Conservation (phyloP, 2,888 invertebrate species). For the Zhuqinia jingwanae region DNA sequence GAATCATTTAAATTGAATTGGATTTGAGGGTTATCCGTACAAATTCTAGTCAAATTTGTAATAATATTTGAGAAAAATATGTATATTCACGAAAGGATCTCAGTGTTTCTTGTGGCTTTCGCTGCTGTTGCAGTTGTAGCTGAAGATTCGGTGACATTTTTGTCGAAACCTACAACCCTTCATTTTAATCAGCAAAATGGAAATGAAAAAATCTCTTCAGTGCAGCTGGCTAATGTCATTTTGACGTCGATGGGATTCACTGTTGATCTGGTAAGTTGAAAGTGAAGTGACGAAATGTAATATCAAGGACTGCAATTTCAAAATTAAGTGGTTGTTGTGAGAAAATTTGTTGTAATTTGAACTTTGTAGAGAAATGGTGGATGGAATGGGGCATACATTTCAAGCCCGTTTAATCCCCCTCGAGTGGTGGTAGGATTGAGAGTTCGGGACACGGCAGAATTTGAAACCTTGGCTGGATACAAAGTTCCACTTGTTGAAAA, state of each 20-base stretch:
- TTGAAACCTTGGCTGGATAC: conserved; percentile 29
- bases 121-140: conserved; percentile 41
- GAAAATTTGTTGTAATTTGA: too few species aligned
- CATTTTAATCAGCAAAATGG: conserved; percentile 45
- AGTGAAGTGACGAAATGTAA: too few species aligned
- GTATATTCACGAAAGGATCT: conserved; percentile 39
- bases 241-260: conserved; percentile 66
- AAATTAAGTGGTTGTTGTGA: too few species aligned
- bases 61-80: conserved; percentile 15
- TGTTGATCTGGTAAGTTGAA: conserved; percentile 65
- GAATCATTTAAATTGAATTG: conserved; percentile 5
- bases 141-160: conserved; percentile 58
- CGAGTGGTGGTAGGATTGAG: conserved; percentile 54
- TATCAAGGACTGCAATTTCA: too few species aligned
- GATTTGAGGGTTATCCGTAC: not conserved
- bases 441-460: conserved; percentile 40
- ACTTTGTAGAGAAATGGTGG: conserved; percentile 46
- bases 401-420: conserved; percentile 63
- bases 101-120: conserved; percentile 36
- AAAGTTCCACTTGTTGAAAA: conserved; percentile 48
- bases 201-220: conserved; percentile 59
- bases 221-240: conserved; percentile 60
- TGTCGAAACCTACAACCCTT: conserved; percentile 57
- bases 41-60: conserved; percentile 2
- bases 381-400: conserved; percentile 55